Base-by-base conservation (phyloP, 2,888 invertebrate genomes). In the Ectemnius cavifrons region DNA sequence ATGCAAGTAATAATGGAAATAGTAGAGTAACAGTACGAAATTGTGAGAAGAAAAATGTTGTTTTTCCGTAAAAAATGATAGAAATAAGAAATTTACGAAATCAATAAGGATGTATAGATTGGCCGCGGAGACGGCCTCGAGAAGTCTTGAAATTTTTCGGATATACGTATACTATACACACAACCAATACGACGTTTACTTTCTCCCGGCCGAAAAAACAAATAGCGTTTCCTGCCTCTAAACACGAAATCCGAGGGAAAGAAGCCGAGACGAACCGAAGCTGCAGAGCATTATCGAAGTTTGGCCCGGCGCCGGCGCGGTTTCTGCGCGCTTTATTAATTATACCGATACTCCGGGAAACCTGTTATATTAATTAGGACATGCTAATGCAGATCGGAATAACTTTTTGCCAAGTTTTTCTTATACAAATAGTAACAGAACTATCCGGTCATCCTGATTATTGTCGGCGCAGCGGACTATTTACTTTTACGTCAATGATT, bases 1-100 rank as follows among this genome's bases (percentile, higher is more conserved):
- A 83, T 81, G 83, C 83, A 83, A 83, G 81, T 81, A 73, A 75
- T 77, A 69, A 73, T 71, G 73, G 71, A 75, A 72, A 67, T 58
- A 58, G 56, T 62, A 37, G 52, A 18, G 16, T n/a, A 6, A 14
- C 20, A 14, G 59, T 28, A 52, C 27, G 66, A 62, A 18, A 37
- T 56, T n/a, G 60, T 66, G 61, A 67, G 62, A 67, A 46, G 63
- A 65, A 37, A 69, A 58, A 63, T 11, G 49, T 49, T 52, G 28
- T 37, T 37, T 37, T 52, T 52, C 4, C 4, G 16, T 16, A 16
- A 52, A 1, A 16, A 52, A 52, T 52, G 1, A 11, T 52, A 16
- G 16, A 16, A 52, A 52, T 3, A 52, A 37, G 13, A 52, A 14
- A 52, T 0, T 14, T 0, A 11, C 16, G 52, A 52, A 16, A 52